Base-by-base conservation (phyloP, 2,113 vertebrate genomes). In the Chloropsis hardwickii region DNA sequence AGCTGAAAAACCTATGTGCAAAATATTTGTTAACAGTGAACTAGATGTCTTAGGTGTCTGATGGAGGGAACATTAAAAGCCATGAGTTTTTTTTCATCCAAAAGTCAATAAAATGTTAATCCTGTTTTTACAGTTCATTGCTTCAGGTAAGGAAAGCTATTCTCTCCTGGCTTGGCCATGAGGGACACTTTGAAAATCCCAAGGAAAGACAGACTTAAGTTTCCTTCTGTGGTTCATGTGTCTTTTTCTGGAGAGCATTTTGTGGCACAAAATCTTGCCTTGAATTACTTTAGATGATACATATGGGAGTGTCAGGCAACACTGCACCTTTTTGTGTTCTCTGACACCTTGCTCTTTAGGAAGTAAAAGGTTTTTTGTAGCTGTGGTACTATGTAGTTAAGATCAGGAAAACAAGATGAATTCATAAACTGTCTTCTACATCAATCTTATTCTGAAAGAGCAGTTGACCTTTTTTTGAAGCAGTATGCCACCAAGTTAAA, bases 261-360 rank as follows among this genome's bases (percentile, higher is more conserved):
- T 54, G 27, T 73, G 24, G 24, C 61, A 54, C 10, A 37, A 28
- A 70, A 66, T 73, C 50, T 58, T 77, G 35, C 48, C 14, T 54
- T 40, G 6, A 29, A 12, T 86, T 90, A 51, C 17, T 61, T 96
- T 65, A 70, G 21, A 7, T 50, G 35, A 48, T 48, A 66, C 5
- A 28, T 40, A 31, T 1, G 2, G 25, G 24, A 94, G 17, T 31
- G 18, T 53, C 47, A 71, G 40, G 24, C 11, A 76, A 17, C 45
- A 40, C 7, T 64, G 25, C 12, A 79, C 13, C 16, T 62, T 78
- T 60, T 29, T 31, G 35, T 6, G 3, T 72, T 72, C 8, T 7
- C 28, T n/a, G 17, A 35, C 6, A 45, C 29, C 17, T 58, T 1
- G 0, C 2, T 50, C 10, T 69, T 66, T 53, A 21, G 58, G 27